Conservation (phyloP, 2,888 invertebrate species). For the Lamellibrachia satsuma region DNA sequence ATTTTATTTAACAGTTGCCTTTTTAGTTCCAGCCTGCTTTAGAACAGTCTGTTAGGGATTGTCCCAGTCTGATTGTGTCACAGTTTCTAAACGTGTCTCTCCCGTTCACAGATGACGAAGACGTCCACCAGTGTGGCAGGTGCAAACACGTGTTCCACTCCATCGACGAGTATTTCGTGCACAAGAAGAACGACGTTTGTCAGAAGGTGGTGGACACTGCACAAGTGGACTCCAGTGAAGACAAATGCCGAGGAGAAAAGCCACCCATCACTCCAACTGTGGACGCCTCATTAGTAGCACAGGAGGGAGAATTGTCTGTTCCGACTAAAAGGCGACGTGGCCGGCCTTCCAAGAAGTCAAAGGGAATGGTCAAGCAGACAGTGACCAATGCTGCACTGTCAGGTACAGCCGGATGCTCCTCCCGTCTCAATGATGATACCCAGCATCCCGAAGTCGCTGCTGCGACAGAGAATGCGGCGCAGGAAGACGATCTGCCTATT, state of each 20-base stretch:
- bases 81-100: not conserved
- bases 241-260: not conserved
- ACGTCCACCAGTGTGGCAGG: constrained; percentile 42
- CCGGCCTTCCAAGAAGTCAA: not conserved
- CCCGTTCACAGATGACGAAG: constrained; percentile 38
- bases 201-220: constrained; percentile 19
- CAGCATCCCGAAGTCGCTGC: not conserved
- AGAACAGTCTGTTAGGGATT: too few relatives aligned
- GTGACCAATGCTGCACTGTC: not conserved
- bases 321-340: not conserved
- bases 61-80: not conserved
- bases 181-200: constrained; percentile 40
- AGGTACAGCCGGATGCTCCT: not conserved
- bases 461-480: not conserved
- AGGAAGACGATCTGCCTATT: not conserved
- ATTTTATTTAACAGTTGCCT: too few relatives aligned
- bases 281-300: not conserved
- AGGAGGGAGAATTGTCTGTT: not conserved
- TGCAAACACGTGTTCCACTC: constrained; percentile 37
- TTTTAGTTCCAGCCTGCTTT: too few relatives aligned
- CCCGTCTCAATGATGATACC: not conserved
- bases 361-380: not conserved
- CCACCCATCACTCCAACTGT: not conserved
- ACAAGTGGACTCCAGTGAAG: not conserved
- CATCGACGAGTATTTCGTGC: constrained; percentile 38